Base-by-base conservation (phyloP, 1,140 invertebrate genomes). In the Choristoneura fumiferana region DNA sequence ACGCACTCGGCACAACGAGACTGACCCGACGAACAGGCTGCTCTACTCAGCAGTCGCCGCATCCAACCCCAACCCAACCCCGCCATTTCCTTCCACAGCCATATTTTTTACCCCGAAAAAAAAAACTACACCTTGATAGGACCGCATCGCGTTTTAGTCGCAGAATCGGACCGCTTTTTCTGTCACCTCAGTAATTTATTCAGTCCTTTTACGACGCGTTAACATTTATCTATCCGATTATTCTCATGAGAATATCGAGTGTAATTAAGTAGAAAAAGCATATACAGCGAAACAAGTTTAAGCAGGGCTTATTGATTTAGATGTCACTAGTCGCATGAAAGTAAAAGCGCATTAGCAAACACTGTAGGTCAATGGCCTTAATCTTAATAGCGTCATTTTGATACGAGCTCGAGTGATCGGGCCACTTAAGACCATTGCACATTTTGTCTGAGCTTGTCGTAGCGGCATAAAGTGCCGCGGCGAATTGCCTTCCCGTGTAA, bases 161-260 rank as follows among this genome's bases (percentile, higher is more conserved):
- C 63, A 70, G 71, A 68, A 76, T 77, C 69, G 58, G 58, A 76
- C 77, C 63, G 63, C 78, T 87, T 87, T 84, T 87, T 87, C 61
- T 67, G 57, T 72, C 63, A 64, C 56, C 62, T 60, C 29, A 58
- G 73, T 78, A 84, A 82, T 85, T n/a, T 85, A 81, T 85, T 82
- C 73, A 83, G 72, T 73, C 82, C 82, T 69, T 85, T 80, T 85
- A 87, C 64, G 76, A 67, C 56, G 67, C 73, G 71, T 73, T 76
- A 78, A 73, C 74, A 76, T 67, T 71, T 64, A 71, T 58, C 61
- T 59, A 65, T 62, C 64, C 58, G 60, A 57, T 40, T 38, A 62
- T 73, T 78, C 78, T 81, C 76, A 65, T 74, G 76, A 74, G 74
- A 82, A 74, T 76, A 58, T 12, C 18, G 22, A n/a, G 17, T 49